Conservation (phyloP, 2,113 vertebrate genomes). For the Melanocharis versteri region DNA sequence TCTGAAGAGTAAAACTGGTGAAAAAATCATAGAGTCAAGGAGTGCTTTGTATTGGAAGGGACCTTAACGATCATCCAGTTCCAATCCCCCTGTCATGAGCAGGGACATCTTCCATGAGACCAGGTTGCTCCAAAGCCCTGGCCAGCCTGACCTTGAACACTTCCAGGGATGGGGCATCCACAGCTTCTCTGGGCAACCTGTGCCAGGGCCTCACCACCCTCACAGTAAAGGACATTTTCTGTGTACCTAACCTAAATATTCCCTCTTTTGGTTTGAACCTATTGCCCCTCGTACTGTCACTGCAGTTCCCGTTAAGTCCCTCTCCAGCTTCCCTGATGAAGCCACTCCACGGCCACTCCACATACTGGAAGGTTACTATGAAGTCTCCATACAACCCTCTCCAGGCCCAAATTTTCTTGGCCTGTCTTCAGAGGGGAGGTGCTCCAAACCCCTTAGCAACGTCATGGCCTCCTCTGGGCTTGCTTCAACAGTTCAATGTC, state of each 20-base stretch:
- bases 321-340: neutral
- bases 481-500: neutral
- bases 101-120: neutral
- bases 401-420: neutral
- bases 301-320: accelerated
- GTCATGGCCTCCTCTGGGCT: neutral
- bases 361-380: neutral
- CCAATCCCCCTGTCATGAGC: neutral
- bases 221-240: neutral
- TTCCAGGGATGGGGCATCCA: neutral
- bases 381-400: neutral
- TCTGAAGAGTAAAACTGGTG: neutral
- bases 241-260: neutral
- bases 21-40: neutral
- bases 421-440: neutral
- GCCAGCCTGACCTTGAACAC: neutral
- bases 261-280: neutral
- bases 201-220: neutral
- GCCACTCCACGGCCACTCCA: accelerated
- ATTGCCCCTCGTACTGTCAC: neutral
- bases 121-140: neutral
- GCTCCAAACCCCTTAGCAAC: neutral
- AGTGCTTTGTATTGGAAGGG: neutral
- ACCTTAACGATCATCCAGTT: neutral
- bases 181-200: neutral